These are phyloP conservation scores for Scolopax mira DNA, from an alignment of 2,113 vertebrate species.

Conservation along the genomic window DNA sequence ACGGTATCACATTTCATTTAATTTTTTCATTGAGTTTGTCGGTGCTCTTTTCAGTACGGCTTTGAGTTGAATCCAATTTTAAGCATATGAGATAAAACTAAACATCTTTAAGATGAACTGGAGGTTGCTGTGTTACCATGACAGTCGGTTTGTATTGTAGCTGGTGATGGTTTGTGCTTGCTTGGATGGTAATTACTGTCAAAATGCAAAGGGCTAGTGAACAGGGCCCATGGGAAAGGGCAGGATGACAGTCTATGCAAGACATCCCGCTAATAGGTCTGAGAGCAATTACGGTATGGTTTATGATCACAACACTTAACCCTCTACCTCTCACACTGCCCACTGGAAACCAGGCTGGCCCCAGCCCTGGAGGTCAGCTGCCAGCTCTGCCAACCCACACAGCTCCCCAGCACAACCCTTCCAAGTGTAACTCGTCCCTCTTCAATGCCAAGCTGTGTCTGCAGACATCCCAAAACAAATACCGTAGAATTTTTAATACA, in stretches of 20 bases:
- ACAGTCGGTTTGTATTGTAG: constrained; percentile 11
- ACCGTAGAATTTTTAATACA: too few relatives aligned
- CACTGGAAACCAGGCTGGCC: background rate
- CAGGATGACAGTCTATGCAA: constrained; percentile 66
- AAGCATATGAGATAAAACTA: background rate
- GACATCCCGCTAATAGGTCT: constrained; percentile 69
- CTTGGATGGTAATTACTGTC: constrained; percentile 69
- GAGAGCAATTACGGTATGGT: constrained; percentile 66
- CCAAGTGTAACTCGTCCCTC: background rate
- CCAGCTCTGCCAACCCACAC: background rate
- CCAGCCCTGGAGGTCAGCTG: accelerated
- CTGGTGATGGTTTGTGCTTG: constrained; percentile 65
- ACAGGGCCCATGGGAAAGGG: constrained; percentile 65
- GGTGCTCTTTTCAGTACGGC: background rate
- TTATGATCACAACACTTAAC: constrained; percentile 66
- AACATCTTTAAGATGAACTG: background rate
- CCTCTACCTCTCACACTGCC: constrained; percentile 39
- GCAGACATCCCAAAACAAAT: accelerated
- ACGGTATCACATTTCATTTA: background rate
- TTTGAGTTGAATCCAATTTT: background rate
- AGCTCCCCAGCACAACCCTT: too few relatives aligned
- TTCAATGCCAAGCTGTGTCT: too few relatives aligned
- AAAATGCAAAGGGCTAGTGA: constrained; percentile 59
- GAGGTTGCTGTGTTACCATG: constrained; percentile 52
- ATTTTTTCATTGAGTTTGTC: background rate